phyloP scores from a whole-genome alignment of 2,113 vertebrate genomes.

The Apistogramma diplotaenia region DNA sequence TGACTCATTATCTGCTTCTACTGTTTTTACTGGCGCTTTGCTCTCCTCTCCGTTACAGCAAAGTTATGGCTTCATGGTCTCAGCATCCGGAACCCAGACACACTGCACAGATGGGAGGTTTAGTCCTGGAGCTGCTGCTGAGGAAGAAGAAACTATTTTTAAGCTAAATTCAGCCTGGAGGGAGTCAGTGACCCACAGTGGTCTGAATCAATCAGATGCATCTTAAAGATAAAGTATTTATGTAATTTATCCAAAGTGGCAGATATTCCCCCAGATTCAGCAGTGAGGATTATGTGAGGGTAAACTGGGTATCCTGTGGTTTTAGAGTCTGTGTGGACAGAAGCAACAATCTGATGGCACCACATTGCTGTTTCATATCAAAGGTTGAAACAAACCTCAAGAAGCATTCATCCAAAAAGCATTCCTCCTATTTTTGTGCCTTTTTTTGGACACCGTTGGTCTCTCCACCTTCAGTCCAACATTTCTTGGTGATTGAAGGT shows the following conservation, averaged over 20 bases:
- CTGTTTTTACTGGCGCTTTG: constrained; percentile 79
- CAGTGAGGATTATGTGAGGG: neutral
- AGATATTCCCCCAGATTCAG: neutral
- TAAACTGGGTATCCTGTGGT: neutral
- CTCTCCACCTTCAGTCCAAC: neutral
- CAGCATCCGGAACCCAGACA: constrained; percentile 29
- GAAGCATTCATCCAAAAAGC: neutral
- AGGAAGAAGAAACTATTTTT: constrained; percentile 21
- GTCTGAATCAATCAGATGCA: neutral
- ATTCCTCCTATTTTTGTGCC: neutral
- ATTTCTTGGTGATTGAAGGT: neutral
- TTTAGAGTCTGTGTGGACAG: neutral
- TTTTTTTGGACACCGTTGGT: neutral
- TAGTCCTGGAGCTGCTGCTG: constrained; percentile 21
- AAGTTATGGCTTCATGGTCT: constrained; percentile 53
- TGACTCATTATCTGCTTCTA: constrained; percentile 85
- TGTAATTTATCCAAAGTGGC: neutral
- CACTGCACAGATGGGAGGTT: constrained; percentile 52
- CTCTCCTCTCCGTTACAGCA: constrained; percentile 51
- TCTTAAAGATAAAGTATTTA: neutral
- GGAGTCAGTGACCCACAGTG: neutral
- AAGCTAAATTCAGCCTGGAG: neutral
- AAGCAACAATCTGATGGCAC: neutral
- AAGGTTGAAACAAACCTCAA: neutral
- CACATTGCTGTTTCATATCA: neutral